Evolutionary conservation across 1,140 invertebrate genomes (phyloP).

Genomic region (Drosophila kikkawai): DNA sequence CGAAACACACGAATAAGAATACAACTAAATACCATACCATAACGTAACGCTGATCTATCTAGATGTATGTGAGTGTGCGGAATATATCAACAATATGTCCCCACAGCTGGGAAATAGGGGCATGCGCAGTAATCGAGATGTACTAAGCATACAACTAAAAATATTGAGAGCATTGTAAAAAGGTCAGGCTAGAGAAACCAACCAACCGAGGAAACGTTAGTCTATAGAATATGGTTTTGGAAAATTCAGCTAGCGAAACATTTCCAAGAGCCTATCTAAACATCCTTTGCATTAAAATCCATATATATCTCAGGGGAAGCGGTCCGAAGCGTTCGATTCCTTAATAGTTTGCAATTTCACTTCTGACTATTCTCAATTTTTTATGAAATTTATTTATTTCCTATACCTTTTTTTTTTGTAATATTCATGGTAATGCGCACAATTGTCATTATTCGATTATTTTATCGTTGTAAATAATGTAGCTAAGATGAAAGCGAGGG

Average conservation of each 20-base stretch:
- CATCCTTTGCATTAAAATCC: slow-evolving; percentile 6
- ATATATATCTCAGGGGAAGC: slow-evolving; percentile 39
- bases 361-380: slow-evolving; percentile 13
- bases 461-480: slow-evolving; percentile 72
- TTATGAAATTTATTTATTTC: slow-evolving; percentile 8
- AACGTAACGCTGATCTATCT: slow-evolving; percentile 68
- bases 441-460: slow-evolving; percentile 61
- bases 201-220: slow-evolving; percentile 54
- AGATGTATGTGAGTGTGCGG: slow-evolving; percentile 53
- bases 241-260: slow-evolving; percentile 31
- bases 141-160: slow-evolving; percentile 21
- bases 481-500: slow-evolving; percentile 26
- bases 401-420: background rate
- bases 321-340: background rate
- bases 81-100: slow-evolving; percentile 34
- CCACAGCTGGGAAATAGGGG: slow-evolving; percentile 42
- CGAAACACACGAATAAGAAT: slow-evolving; percentile 30
- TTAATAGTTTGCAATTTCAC: slow-evolving; percentile 11
- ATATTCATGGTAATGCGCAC: slow-evolving; percentile 66
- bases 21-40: slow-evolving; percentile 52
- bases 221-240: slow-evolving; percentile 47
- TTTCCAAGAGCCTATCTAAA: slow-evolving; percentile 28
- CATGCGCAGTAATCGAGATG: slow-evolving; percentile 42
- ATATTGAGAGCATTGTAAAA: slow-evolving; percentile 71
- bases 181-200: slow-evolving; percentile 63